Conservation (phyloP, 2,113 vertebrate species). For the Elanus axillaris region DNA sequence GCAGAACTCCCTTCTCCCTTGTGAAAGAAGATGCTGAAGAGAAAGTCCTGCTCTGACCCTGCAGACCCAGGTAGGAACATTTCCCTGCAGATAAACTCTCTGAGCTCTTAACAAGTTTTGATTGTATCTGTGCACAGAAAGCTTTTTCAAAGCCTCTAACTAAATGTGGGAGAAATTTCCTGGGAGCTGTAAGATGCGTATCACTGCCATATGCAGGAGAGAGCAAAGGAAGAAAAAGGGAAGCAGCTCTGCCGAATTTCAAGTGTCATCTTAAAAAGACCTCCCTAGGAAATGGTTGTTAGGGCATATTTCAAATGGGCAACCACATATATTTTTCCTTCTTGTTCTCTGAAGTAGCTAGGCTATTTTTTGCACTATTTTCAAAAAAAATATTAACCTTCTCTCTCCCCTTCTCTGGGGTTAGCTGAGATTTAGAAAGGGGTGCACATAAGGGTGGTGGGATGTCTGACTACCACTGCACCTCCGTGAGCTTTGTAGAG, state of each 20-base stretch:
- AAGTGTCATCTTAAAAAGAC: not conserved
- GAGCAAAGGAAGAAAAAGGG: not conserved
- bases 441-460: fast-evolving
- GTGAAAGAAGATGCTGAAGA: not conserved
- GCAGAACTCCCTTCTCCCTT: not conserved
- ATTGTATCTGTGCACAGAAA: not conserved
- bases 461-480: not conserved
- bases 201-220: not conserved
- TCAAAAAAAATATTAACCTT: not conserved
- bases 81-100: not conserved
- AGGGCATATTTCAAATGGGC: not conserved
- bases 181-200: not conserved
- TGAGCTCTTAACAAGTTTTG: not conserved
- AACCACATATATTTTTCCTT: not conserved
- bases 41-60: not conserved
- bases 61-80: not conserved
- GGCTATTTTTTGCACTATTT: not conserved
- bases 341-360: not conserved
- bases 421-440: not conserved
- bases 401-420: fast-evolving
- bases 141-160: not conserved
- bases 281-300: not conserved
- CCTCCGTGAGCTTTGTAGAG: not conserved
- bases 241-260: not conserved
- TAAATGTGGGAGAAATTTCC: not conserved